Base-by-base conservation (phyloP, 1,140 invertebrate genomes). In the Berghia stephanieae region DNA sequence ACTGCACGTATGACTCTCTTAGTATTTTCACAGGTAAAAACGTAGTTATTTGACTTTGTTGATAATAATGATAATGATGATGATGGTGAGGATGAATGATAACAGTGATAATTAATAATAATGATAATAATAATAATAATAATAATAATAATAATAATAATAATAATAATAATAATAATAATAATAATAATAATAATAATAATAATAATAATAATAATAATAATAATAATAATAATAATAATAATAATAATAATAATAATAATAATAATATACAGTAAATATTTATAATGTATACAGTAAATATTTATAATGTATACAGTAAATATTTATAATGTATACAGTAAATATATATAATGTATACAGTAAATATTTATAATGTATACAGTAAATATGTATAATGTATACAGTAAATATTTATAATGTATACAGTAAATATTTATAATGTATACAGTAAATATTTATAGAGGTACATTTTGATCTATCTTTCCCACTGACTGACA, bases 1-100 rank as follows among this genome's bases (percentile, higher is more conserved):
- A 83, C 52, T 85, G 84, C 43, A 69, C 71, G 18, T 85, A 83
- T 78, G 84, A 85, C 63, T 73, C 44, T 44, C 46, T 81, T 46
- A 79, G 42, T 43, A 63, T 81, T 16, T 52, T 55, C 44, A 43
- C 72, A 63, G 40, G 80, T 79, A 38, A 52, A 34, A 21, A 34
- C n/a, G 43, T 3, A 43, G 16, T 71, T 71, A 31, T 31, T 8
- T 5, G 34, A 57, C 21, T 42, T 75, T 27, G 10, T 42, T 6
- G 16, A 46, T 13, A 2, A 21, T 31, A 1, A 2, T 70, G 34
- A 55, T 73, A 34, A 73, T n/a, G 43, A 55, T n/a, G 46, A 49
- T 55, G 31, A 60, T 55, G 24, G 5, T 52, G 43, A 72, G 5
- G 44, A 24, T 49, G 1, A 49, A 49, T 4, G 18, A 52, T 6